These are phyloP conservation scores for Thalpophila matura DNA, from an alignment of 2,888 invertebrate species.

Conservation along the genomic window DNA sequence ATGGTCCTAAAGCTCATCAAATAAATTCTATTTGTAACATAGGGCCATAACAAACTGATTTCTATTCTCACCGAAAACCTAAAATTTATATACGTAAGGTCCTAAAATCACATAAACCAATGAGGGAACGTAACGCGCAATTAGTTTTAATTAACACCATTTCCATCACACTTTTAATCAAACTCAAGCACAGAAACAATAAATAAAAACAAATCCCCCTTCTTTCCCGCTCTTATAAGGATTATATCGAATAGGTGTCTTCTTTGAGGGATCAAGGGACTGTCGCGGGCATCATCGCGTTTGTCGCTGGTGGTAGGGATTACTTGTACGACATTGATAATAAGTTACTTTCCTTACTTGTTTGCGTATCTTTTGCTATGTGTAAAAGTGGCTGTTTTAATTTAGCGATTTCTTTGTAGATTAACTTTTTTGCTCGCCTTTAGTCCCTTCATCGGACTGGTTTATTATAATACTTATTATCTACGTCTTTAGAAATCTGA, in stretches of 20 bases:
- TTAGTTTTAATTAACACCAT: conserved; percentile 26
- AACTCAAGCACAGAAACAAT: conserved; percentile 2
- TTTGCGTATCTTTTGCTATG: neutral
- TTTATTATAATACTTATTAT: too few relatives aligned
- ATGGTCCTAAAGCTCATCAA: too few relatives aligned
- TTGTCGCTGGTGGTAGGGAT: conserved; percentile 54
- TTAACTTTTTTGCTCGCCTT: neutral
- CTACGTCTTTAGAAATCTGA: too few relatives aligned
- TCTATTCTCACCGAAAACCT: too few relatives aligned
- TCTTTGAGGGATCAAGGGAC: conserved; percentile 61
- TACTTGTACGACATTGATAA: conserved; percentile 28
- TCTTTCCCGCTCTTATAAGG: conserved; percentile 21
- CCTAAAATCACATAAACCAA: too few relatives aligned
- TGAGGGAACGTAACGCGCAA: too few relatives aligned
- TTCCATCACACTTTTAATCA: neutral
- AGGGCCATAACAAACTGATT: too few relatives aligned
- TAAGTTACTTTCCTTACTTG: conserved; percentile 11
- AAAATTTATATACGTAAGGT: too few relatives aligned
- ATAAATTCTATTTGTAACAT: too few relatives aligned
- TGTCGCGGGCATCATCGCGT: conserved; percentile 47
- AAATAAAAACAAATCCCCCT: conserved; percentile 36
- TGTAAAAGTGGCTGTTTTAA: neutral
- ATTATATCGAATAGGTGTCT: conserved; percentile 57
- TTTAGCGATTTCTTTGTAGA: neutral
- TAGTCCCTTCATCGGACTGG: too few relatives aligned